A percentile compares a stretch with the other conserved stretches of the same genome.
Conservation (phyloP, 1,140 invertebrate genomes). For the Eueides isabella region DNA sequence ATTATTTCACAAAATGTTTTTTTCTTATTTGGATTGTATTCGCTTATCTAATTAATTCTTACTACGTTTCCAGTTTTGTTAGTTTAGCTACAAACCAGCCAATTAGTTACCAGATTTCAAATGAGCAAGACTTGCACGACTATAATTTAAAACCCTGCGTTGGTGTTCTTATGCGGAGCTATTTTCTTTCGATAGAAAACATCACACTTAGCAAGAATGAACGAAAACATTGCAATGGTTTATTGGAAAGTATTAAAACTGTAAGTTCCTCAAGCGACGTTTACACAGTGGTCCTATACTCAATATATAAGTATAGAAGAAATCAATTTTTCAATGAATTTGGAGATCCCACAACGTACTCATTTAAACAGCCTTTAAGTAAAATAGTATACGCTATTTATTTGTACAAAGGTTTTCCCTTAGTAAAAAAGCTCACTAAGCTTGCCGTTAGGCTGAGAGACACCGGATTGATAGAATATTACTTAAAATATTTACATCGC, state of each 20-base stretch:
- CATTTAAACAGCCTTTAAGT: slow-evolving; percentile 42
- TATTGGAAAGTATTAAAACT: slow-evolving; percentile 47
- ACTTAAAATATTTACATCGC: slow-evolving; percentile 30
- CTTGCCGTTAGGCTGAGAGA: slow-evolving; percentile 50
- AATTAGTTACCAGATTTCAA: slow-evolving; percentile 46
- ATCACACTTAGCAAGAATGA: neutral
- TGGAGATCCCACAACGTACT: slow-evolving; percentile 42
- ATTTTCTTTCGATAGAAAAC: slow-evolving; percentile 16
- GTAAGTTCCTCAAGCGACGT: slow-evolving; percentile 40
- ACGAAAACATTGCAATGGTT: slow-evolving; percentile 34
- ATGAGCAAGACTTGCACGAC: slow-evolving; percentile 39
- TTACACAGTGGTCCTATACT: slow-evolving; percentile 47
- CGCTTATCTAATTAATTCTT: slow-evolving; percentile 54
- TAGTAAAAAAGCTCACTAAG: slow-evolving; percentile 37
- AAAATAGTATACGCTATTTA: slow-evolving; percentile 56
- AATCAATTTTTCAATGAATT: slow-evolving; percentile 45
- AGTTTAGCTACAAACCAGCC: slow-evolving; percentile 50
- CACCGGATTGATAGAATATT: slow-evolving; percentile 48
- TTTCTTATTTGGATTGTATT: slow-evolving; percentile 57
- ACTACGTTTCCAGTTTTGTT: slow-evolving; percentile 54
- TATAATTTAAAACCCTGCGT: slow-evolving; percentile 51
- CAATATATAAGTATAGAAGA: slow-evolving; percentile 48
- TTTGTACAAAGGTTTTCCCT: slow-evolving; percentile 63
- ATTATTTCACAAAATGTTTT: slow-evolving; percentile 29
- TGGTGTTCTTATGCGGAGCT: slow-evolving; percentile 38